Evolutionary conservation across 2,888 invertebrate species (phyloP).

Genomic region (Drosophila paranaensis): DNA sequence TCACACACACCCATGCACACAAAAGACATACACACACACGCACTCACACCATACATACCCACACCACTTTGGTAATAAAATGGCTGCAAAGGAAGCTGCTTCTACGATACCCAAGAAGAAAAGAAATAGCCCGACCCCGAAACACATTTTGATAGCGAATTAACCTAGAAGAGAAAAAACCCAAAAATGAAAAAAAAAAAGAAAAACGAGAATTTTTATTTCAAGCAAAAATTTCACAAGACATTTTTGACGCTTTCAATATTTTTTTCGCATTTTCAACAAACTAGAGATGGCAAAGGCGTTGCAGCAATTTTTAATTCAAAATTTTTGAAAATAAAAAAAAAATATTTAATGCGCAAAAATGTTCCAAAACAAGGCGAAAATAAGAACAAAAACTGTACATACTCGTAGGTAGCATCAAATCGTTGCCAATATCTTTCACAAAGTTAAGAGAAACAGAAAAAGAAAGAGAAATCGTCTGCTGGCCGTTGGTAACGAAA

Average conservation of each 20-base stretch:
- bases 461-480: slow-evolving; percentile 1
- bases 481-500: slow-evolving; percentile 32
- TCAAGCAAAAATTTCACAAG: slow-evolving; percentile 7
- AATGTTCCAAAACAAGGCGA: slow-evolving; percentile 40
- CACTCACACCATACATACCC: slow-evolving; percentile 45
- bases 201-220: slow-evolving; percentile 10
- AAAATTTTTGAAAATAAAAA: slow-evolving; percentile 64
- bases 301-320: slow-evolving; percentile 58
- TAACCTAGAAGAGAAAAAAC: slow-evolving; percentile 11
- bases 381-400: slow-evolving; percentile 4
- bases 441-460: background rate
- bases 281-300: slow-evolving; percentile 59
- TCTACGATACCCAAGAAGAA: slow-evolving; percentile 82
- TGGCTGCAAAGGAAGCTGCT: slow-evolving; percentile 80
- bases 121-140: slow-evolving; percentile 75
- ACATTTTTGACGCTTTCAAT: slow-evolving; percentile 70
- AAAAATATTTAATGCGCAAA: slow-evolving; percentile 72
- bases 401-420: slow-evolving; percentile 36
- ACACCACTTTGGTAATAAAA: slow-evolving; percentile 73
- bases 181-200: background rate
- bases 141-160: slow-evolving; percentile 24
- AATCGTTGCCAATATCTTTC: slow-evolving; percentile 38
- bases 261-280: slow-evolving; percentile 72
- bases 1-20: slow-evolving; percentile 31
- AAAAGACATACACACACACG: slow-evolving; percentile 26